A percentile compares a stretch with the other conserved stretches of the same genome.
Conservation (phyloP, 2,113 vertebrate species). For the Columba janthina region DNA sequence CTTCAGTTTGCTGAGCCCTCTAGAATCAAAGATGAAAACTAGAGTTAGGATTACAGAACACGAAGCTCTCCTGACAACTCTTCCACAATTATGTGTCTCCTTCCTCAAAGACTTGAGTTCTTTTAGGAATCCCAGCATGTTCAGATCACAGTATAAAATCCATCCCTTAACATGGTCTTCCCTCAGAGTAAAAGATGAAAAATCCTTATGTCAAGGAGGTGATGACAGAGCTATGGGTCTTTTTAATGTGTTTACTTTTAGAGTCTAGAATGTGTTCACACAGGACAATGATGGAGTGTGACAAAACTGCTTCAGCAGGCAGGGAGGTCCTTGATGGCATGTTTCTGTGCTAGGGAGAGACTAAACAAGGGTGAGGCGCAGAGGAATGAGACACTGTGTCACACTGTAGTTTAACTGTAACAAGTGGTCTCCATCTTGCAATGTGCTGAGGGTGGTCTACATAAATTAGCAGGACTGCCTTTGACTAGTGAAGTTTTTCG, state of each 20-base stretch:
- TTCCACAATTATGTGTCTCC: neutral
- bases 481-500: neutral
- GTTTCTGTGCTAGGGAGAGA: neutral
- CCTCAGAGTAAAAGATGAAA: slow-evolving; percentile 7
- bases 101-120: neutral
- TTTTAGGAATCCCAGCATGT: neutral
- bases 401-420: slow-evolving; percentile 17
- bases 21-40: neutral
- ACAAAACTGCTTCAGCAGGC: neutral
- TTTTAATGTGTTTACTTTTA: slow-evolving; percentile 44
- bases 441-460: slow-evolving; percentile 31
- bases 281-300: neutral
- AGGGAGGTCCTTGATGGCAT: neutral
- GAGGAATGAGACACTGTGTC: neutral
- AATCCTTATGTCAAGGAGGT: neutral
- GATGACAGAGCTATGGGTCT: neutral
- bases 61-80: neutral
- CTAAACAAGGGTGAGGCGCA: neutral
- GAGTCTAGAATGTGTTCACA: slow-evolving; percentile 3
- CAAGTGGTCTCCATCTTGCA: slow-evolving; percentile 18
- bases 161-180: neutral
- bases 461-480: slow-evolving; percentile 26
- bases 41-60: neutral
- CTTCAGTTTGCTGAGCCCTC: neutral
- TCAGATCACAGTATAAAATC: neutral